Base-by-base conservation (phyloP, 1,140 invertebrate genomes). In the Bombyx mandarina region DNA sequence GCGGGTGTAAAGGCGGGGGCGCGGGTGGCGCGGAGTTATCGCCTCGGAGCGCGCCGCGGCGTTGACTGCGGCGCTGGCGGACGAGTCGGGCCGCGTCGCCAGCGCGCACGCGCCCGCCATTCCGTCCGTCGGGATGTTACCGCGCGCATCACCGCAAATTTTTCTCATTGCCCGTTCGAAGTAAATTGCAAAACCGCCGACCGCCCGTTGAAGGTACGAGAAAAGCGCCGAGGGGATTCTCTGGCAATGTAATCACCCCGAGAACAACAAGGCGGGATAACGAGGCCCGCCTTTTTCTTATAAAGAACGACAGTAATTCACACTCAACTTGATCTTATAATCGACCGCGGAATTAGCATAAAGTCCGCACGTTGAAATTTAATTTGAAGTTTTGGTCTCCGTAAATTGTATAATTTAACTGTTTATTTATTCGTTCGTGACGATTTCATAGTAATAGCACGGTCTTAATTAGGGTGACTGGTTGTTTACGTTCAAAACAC, bases 111-210 rank as follows among this genome's bases (percentile, higher is more conserved):
- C 63, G 63, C 58, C 57, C 59, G 55, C 57, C 58, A 49, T 56
- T 49, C 54, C 4, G 10, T n/a, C 35, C 22, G 8, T 7, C 58
- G 55, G 42, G 7, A 18, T 43, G 44, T 12, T 45, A 45, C 49
- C 61, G 43, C 57, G 46, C 45, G 53, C 55, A 64, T 56, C 65
- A 67, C 69, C 71, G 70, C 72, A 77, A 76, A 76, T 80, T 82
- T 84, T 82, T 80, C 79, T 77, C 71, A 72, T 70, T 69, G 68
- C 62, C 70, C 65, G 67, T 66, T 71, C 64, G 56, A 67, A 75
- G 62, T 73, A 79, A 84, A 82, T 84, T 81, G 74, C 73, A 63
- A 77, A 82, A 77, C 79, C 77, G 68, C 76, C 65, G 55, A 61
- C 63, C 61, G 62, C 56, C 67, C 62, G 58, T 63, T 60, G 62